Evolutionary conservation across 2,888 invertebrate genomes (phyloP).

Genomic region (Escarpia spicata): DNA sequence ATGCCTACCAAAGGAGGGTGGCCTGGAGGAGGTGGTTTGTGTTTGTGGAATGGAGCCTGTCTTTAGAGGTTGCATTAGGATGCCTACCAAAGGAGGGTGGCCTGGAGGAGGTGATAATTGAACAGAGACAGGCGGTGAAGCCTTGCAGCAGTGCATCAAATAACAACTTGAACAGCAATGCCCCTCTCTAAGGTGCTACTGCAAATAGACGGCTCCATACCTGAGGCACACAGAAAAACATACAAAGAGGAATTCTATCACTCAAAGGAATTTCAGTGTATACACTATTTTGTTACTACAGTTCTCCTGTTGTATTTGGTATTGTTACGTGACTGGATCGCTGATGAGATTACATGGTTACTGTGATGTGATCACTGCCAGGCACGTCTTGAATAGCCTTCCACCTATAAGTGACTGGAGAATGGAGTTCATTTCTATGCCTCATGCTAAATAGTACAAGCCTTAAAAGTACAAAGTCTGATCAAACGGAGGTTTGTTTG

Average conservation of each 20-base stretch:
- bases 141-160: background rate
- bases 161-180: background rate
- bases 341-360: background rate
- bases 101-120: background rate
- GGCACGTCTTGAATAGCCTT: background rate
- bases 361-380: background rate
- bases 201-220: too few relatives aligned
- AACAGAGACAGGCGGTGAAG: background rate
- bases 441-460: background rate
- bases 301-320: background rate
- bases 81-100: background rate
- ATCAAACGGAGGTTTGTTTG: too few relatives aligned
- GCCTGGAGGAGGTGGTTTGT: background rate
- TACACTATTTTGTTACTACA: background rate
- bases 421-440: background rate
- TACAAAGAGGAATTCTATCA: background rate
- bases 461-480: background rate
- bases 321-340: background rate
- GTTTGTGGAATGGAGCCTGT: background rate
- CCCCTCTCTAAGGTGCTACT: background rate
- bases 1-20: background rate
- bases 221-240: background rate
- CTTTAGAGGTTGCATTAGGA: background rate
- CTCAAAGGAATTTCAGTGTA: background rate
- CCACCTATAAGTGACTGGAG: background rate